A percentile compares a stretch with the other conserved stretches of the same genome.
These are phyloP conservation scores for Montipora capitata DNA, from an alignment of 92 coral and sea anemone genomes.

Conservation along the genomic window DNA sequence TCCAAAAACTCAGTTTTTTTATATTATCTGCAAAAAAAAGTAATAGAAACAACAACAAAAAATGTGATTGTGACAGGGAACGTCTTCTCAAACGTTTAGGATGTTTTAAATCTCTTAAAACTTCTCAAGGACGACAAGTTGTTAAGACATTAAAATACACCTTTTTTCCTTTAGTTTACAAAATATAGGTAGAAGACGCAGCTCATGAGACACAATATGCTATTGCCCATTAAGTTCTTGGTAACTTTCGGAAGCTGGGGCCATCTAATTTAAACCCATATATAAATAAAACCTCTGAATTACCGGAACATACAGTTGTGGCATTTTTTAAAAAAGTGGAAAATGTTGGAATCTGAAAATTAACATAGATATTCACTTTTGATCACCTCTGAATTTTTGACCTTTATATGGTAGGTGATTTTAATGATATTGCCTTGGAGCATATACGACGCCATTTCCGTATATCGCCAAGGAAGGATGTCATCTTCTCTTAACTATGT, in stretches of 20 bases:
- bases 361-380: neutral
- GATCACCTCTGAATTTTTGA: neutral
- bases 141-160: constrained; percentile 31
- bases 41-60: constrained; percentile 31
- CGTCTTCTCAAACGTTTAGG: constrained; percentile 38
- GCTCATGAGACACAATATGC: constrained; percentile 28
- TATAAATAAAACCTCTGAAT: constrained; percentile 35
- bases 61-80: constrained; percentile 39
- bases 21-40: constrained; percentile 30
- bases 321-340: constrained; percentile 23
- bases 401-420: neutral
- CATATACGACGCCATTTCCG: neutral
- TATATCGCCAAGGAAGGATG: neutral
- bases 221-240: constrained; percentile 21
- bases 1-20: constrained; percentile 30
- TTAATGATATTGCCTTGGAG: constrained; percentile 25
- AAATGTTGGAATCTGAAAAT: constrained; percentile 2
- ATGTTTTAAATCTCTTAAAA: too few relatives aligned
- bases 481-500: constrained; percentile 1
- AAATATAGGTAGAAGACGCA: constrained; percentile 32
- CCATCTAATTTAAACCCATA: constrained; percentile 17
- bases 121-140: too few relatives aligned
- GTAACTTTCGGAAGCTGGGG: constrained; percentile 19
- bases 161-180: constrained; percentile 34
- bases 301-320: constrained; percentile 38